These are phyloP conservation scores for Limnephilus auricula DNA, from an alignment of 2,888 invertebrate genomes.

Conservation along the genomic window DNA sequence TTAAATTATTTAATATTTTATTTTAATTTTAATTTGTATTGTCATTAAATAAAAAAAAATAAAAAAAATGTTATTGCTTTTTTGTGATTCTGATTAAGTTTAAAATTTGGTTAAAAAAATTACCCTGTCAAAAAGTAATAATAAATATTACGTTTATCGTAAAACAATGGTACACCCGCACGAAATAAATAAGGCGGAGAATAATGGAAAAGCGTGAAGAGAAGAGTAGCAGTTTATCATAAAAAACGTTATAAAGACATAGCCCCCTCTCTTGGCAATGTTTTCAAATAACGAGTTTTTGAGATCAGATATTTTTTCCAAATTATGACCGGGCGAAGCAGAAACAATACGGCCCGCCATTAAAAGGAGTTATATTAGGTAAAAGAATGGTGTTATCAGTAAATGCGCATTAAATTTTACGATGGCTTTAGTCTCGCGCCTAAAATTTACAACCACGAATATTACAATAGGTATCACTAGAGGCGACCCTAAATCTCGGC, in stretches of 20 bases:
- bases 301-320: conserved; percentile 49
- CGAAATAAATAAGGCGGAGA: not conserved
- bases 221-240: conserved; percentile 9
- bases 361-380: conserved; percentile 41
- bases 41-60: too few relatives aligned
- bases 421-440: conserved; percentile 60
- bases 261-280: not conserved
- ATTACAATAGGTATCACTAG: conserved; percentile 62
- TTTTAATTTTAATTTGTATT: too few relatives aligned
- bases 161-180: not conserved
- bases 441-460: conserved; percentile 62
- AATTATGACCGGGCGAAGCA: conserved; percentile 27
- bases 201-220: conserved; percentile 16
- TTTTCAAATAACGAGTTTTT: conserved; percentile 46
- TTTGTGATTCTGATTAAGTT: not conserved
- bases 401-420: conserved; percentile 66
- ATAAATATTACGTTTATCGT: not conserved
- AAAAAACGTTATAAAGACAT: conserved; percentile 29
- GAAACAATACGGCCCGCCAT: conserved; percentile 44
- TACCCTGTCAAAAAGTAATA: not conserved
- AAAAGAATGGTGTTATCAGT: conserved; percentile 64
- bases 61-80: not conserved
- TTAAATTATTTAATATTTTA: too few relatives aligned
- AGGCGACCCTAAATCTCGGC: conserved; percentile 46
- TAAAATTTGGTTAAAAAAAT: not conserved